Evolutionary conservation across 2,113 vertebrate genomes (phyloP), one percentile per base, ranked within the genome.

Genomic region (Myrmecophaga tridactyla): DNA sequence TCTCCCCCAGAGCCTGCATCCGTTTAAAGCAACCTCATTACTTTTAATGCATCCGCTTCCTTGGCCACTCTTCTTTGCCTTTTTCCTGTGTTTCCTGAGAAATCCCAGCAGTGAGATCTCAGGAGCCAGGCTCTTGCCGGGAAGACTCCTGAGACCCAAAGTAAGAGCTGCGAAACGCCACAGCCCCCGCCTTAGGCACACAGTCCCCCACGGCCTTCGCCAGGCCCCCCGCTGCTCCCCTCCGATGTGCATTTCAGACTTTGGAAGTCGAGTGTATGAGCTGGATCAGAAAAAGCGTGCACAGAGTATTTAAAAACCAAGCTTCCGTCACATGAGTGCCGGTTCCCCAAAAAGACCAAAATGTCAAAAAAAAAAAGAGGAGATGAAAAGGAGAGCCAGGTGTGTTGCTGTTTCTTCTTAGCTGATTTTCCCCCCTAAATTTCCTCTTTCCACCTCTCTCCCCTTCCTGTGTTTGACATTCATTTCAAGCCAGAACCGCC

Each of bases 61-160:
- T 86, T 43, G 0, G 67, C 94, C 93, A 31, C 85, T 89, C 17
- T 46, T 93, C 83, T 81, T 77, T 31, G 4, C 18, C 18, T 72
- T 97, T 93, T 98, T 98, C 98, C 98, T 98, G 97, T 41, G 53
- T 97, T 41, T 91, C 48, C 95, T 72, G 96, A 97, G 97, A 80
- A 81, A 72, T 96, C 96, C 95, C 97, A 93, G 94, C 81, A 92
- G 92, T 76, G 89, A 94, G 81, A 60, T 94, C 84, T 60, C 63
- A 31, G n/a, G 88, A 78, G 0, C 63, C 92, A 81, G 80, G 46
- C 41, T 85, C 94, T 91, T 12, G 36, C 77, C 77, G 5, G 43
- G 78, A 65, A n/a, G 83, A 25, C 43, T 41, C 85, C 51, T 2
- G 70, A 75, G 90, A 58, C 0, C 0, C 4, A 4, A 20, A 6